Conservation (phyloP, 1,140 invertebrate species). For the Brachionus calyciflorus region DNA sequence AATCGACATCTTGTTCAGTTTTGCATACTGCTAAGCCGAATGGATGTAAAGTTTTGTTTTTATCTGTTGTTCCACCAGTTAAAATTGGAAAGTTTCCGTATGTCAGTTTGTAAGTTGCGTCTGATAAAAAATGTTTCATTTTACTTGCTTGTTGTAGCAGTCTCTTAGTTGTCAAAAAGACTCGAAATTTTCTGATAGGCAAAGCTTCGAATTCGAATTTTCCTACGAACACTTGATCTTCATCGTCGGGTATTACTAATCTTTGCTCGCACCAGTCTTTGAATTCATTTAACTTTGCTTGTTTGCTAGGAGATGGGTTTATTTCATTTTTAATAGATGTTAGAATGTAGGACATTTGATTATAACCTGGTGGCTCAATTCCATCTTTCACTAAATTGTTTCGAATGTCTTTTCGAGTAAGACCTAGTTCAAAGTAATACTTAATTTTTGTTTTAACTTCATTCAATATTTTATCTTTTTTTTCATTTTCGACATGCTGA, state of each 20-base stretch:
- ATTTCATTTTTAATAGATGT: background rate
- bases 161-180: background rate
- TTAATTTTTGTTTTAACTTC: too few relatives aligned
- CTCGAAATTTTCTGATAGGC: background rate
- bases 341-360: background rate
- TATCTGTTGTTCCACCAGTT: background rate
- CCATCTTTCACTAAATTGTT: constrained; percentile 7
- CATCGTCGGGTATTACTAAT: background rate
- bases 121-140: background rate
- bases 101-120: background rate
- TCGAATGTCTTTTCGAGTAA: background rate
- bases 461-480: too few relatives aligned
- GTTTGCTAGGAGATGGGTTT: background rate
- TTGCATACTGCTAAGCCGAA: constrained; percentile 11
- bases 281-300: background rate
- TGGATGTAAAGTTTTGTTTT: constrained; percentile 5
- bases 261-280: background rate
- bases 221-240: background rate
- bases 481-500: too few relatives aligned
- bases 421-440: background rate
- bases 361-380: background rate
- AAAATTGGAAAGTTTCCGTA: background rate
- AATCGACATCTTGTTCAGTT: constrained; percentile 3
- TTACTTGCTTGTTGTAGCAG: background rate
- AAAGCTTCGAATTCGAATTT: background rate